phyloP scores from a whole-genome alignment of 2,797 vertebrate genomes.

The Dicrostonyx torquatus region DNA sequence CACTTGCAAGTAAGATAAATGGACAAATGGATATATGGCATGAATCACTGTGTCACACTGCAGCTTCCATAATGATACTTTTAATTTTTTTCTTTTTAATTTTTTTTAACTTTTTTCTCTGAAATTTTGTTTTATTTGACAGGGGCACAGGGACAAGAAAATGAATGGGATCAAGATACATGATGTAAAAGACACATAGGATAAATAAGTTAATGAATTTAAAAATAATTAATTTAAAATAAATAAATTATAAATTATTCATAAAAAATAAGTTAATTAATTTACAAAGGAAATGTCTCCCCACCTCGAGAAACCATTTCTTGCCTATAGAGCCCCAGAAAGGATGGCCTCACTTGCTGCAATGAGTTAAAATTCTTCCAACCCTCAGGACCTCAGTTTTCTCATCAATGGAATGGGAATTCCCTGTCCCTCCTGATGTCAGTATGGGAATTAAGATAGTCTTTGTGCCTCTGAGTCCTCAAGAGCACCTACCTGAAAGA shows the following conservation, averaged over 20 bases:
- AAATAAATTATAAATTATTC: too few relatives aligned
- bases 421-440: not conserved
- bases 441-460: not conserved
- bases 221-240: too few relatives aligned
- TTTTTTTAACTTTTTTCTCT: not conserved
- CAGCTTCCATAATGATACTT: not conserved
- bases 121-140: not conserved
- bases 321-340: not conserved
- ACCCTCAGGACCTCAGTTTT: not conserved
- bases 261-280: not conserved
- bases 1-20: not conserved
- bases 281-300: not conserved
- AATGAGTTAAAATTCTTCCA: not conserved
- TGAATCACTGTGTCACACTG: not conserved
- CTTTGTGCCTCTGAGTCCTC: too few relatives aligned
- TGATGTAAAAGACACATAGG: not conserved
- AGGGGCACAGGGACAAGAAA: not conserved
- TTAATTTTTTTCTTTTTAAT: not conserved
- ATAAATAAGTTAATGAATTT: not conserved
- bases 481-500: not conserved
- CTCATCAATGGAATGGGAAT: not conserved
- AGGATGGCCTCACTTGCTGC: not conserved
- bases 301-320: not conserved
- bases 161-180: not conserved
- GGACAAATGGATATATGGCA: not conserved